phyloP scores from a whole-genome alignment of 2,113 vertebrate species.

The Rhodinocichla rosea region DNA sequence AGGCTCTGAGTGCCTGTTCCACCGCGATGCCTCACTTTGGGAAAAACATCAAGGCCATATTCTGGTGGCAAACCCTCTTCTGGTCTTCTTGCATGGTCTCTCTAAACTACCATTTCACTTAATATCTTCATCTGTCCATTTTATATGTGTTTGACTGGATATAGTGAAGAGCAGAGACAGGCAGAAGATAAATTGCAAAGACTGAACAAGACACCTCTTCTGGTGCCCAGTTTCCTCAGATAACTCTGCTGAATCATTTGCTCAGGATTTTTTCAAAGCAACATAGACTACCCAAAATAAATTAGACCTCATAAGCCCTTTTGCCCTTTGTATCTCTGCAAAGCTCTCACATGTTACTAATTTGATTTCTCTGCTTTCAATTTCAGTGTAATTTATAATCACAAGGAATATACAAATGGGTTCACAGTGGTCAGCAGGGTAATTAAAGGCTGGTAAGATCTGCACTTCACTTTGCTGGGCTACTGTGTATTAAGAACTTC shows the following conservation, averaged over 20 bases:
- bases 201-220: background rate
- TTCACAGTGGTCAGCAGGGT: background rate
- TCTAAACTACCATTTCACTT: background rate
- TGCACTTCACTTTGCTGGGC: background rate
- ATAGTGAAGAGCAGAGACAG: background rate
- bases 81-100: background rate
- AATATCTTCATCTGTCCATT: background rate
- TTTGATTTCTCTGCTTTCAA: background rate
- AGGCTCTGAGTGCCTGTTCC: background rate
- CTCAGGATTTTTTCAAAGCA: background rate
- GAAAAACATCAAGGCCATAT: background rate
- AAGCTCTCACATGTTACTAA: background rate
- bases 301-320: background rate
- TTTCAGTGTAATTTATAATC: background rate
- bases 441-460: background rate
- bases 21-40: background rate
- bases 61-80: background rate
- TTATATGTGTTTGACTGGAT: background rate
- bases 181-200: background rate
- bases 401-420: accelerated
- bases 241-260: conserved; percentile 20
- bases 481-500: background rate
- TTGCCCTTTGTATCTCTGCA: background rate
- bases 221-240: background rate
- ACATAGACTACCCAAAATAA: background rate